Base-by-base conservation (phyloP, 2,113 vertebrate genomes). In the Promerops cafer region DNA sequence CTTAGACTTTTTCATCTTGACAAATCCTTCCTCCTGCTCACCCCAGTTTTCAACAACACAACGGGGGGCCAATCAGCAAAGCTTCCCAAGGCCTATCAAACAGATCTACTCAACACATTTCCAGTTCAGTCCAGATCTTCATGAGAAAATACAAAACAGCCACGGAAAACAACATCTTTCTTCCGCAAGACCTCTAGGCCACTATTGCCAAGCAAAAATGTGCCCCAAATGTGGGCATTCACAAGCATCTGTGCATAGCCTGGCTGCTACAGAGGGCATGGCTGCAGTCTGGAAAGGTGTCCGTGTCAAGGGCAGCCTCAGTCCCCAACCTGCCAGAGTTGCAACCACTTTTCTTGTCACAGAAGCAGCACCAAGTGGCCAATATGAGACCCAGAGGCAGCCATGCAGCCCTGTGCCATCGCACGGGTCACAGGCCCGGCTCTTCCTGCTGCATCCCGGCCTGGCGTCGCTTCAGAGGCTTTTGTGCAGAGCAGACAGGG, bases 381-480 rank as follows among this genome's bases (percentile, higher is more conserved):
- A 23, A 4, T 3, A 16, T 2, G 21, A 42, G 79, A 16, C 16
- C 35, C 18, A 49, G 63, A 56, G 35, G 28, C 2, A 1, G 39
- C 54, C 79, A 5, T 9, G 7, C 42, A 44, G 61, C 11, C 1
- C 39, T 18, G 6, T 22, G 1, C 61, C 54, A 19, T 31, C 0
- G 0, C 22, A 5, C 1, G 0, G 59, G 42, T 44, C 37, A 3
- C 57, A 3, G 45, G 57, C 44, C 40, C 0, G 0, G 40, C 50
- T 89, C 42, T 91, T 95, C 94, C 94, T 78, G 94, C 81, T 5
- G 3, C 81, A n/a, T 57, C 50, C 60, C 0, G 11, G 63, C 71
- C 78, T 96, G 96, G 95, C 90, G 0, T 53, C 4, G 20, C 92
- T 96, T 96, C 96, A 97, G 92, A 97, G 85, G 85, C 56, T 17